These are phyloP conservation scores for Cavia porcellus DNA, from an alignment of 2,113 vertebrate genomes.

Conservation along the genomic window DNA sequence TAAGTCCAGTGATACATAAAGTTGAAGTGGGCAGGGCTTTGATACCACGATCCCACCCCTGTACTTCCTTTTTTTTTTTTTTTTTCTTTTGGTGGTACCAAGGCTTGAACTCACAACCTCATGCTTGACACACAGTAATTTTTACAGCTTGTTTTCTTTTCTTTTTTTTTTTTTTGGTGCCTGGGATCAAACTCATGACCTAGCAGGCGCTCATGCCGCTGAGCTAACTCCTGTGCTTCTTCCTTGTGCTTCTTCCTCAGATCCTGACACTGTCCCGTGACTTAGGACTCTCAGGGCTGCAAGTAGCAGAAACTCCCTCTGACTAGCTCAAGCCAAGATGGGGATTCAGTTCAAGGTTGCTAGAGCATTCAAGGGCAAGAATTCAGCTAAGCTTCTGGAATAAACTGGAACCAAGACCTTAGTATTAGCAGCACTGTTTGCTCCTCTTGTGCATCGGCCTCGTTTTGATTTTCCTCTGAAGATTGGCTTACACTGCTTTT, in stretches of 20 bases:
- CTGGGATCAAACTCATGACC: too few species aligned
- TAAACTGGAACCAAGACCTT: neutral
- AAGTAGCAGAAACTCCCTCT: neutral
- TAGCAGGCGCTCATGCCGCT: too few species aligned
- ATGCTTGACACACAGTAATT: too few species aligned
- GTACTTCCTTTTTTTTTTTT: too few species aligned
- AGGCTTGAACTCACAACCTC: too few species aligned
- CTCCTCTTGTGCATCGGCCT: neutral
- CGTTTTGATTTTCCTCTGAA: constrained; percentile 22
- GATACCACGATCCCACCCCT: neutral
- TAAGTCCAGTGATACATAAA: neutral
- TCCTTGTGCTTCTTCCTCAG: neutral
- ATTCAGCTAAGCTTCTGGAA: neutral
- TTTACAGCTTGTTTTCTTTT: too few species aligned
- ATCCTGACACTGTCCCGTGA: neutral
- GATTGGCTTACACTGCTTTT: neutral
- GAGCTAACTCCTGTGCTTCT: too few species aligned
- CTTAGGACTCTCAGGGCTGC: neutral
- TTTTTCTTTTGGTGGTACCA: too few species aligned
- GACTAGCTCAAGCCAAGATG: neutral
- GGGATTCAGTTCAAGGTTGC: constrained; percentile 9
- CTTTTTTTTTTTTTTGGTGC: too few species aligned
- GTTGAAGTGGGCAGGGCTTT: neutral
- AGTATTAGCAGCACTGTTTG: neutral
- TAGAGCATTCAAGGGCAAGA: constrained; percentile 15